phyloP scores from a whole-genome alignment of 30 jellyfish, hydroid and myxozoan genomes.

The Aurelia coerulea region DNA sequence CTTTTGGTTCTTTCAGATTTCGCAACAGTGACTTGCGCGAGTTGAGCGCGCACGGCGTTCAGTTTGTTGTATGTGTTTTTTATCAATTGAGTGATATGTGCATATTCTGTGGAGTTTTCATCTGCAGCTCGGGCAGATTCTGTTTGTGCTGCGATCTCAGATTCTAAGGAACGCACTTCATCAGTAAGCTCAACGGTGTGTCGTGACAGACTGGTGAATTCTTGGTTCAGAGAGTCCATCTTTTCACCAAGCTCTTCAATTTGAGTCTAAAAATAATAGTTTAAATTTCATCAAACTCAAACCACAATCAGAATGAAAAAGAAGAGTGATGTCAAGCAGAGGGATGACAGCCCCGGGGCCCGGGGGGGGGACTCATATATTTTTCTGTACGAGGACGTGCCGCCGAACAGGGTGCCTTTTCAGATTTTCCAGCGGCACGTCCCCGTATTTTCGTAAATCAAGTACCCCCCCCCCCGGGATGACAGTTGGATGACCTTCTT shows the following conservation, averaged over 20 bases:
- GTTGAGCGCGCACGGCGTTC: constrained; percentile 86
- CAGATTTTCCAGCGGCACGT: too few species aligned
- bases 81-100: constrained; percentile 51
- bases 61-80: constrained; percentile 67
- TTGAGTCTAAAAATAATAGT: constrained; percentile 57
- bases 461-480: too few species aligned
- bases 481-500: too few species aligned
- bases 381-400: too few species aligned
- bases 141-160: constrained; percentile 79
- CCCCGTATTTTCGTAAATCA: too few species aligned
- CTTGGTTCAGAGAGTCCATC: constrained; percentile 82
- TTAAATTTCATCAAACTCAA: too few species aligned
- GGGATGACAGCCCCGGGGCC: too few species aligned
- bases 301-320: too few species aligned
- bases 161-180: constrained; percentile 73
- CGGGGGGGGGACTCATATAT: too few species aligned
- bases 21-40: constrained; percentile 82
- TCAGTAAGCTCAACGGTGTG: constrained; percentile 78
- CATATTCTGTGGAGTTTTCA: constrained; percentile 44
- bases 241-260: constrained; percentile 85
- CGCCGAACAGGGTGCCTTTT: too few species aligned
- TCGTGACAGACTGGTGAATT: constrained; percentile 73
- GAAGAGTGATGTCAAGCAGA: too few species aligned
- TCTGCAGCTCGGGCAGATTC: constrained; percentile 80
- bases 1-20: constrained; percentile 77